Conservation (phyloP, 2,888 invertebrate genomes). For the Eupithecia pulchellata region DNA sequence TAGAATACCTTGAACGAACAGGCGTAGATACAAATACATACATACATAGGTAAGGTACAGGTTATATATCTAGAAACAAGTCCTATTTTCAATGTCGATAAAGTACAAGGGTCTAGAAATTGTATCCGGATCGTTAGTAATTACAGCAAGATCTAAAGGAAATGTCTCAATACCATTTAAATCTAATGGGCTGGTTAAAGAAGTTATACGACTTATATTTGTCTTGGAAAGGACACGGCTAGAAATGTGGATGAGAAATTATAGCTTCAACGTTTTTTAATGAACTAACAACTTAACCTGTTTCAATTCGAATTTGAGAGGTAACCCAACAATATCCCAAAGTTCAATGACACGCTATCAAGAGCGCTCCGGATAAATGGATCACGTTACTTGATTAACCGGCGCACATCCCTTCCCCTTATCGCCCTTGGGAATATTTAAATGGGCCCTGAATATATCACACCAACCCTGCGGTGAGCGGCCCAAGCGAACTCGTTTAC, state of each 20-base stretch:
- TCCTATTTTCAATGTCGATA: slow-evolving; percentile 45
- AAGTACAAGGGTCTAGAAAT: slow-evolving; percentile 42
- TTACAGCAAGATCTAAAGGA: slow-evolving; percentile 43
- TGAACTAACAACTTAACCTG: slow-evolving; percentile 17
- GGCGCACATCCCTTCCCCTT: slow-evolving; percentile 81
- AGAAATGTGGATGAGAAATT: slow-evolving; percentile 20
- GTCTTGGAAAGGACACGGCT: slow-evolving; percentile 24
- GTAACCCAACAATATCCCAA: slow-evolving; percentile 79
- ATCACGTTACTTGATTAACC: slow-evolving; percentile 85
- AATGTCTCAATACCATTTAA: slow-evolving; percentile 41
- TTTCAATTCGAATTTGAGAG: slow-evolving; percentile 53
- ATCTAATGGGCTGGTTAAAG: slow-evolving; percentile 31
- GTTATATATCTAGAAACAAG: slow-evolving; percentile 17
- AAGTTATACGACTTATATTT: slow-evolving; percentile 31
- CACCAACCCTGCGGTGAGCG: slow-evolving; percentile 74
- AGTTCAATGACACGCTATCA: slow-evolving; percentile 80
- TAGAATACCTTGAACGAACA: slow-evolving; percentile 42
- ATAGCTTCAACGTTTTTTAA: background rate
- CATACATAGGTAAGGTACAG: too few relatives aligned
- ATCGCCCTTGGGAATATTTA: slow-evolving; percentile 84
- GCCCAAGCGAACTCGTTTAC: slow-evolving; percentile 70
- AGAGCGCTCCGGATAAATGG: slow-evolving; percentile 84
- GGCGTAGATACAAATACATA: background rate
- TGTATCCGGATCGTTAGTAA: slow-evolving; percentile 41
- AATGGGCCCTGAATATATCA: slow-evolving; percentile 83